These are phyloP conservation scores for Amphimallon solstitiale DNA, from an alignment of 2,888 invertebrate species.

Conservation along the genomic window DNA sequence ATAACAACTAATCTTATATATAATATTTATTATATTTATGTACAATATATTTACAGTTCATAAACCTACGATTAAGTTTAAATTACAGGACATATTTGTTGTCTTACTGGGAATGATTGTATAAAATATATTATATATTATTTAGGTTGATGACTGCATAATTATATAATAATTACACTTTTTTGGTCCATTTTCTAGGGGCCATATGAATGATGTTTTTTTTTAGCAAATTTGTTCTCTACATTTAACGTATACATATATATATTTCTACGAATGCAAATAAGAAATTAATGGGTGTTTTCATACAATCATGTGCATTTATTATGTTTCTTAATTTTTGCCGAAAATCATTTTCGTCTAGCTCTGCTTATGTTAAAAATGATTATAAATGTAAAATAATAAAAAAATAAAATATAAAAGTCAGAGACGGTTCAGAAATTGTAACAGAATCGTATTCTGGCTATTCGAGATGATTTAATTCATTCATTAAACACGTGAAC, in stretches of 20 bases:
- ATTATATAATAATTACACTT: constrained; percentile 38
- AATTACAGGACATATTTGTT: constrained; percentile 36
- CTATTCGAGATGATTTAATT: too few relatives aligned
- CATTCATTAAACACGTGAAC: neutral
- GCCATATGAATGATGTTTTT: constrained; percentile 16
- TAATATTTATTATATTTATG: constrained; percentile 40
- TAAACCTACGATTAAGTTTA: constrained; percentile 42
- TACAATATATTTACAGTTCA: constrained; percentile 46
- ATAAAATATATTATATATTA: constrained; percentile 33
- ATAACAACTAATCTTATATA: constrained; percentile 11
- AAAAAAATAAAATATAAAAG: too few relatives aligned
- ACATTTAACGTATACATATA: constrained; percentile 1
- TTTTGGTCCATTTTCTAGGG: constrained; percentile 31
- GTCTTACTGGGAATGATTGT: constrained; percentile 46
- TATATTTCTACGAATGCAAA: neutral
- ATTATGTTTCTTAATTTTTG: neutral
- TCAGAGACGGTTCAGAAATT: too few relatives aligned
- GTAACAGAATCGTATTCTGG: too few relatives aligned
- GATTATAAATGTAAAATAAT: too few relatives aligned
- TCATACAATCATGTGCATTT: constrained; percentile 31
- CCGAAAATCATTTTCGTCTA: neutral
- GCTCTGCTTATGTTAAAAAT: neutral
- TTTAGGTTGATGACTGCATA: constrained; percentile 34
- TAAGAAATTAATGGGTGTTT: constrained; percentile 18
- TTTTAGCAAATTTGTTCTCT: constrained; percentile 7